These are phyloP conservation scores for Threskiornis aethiopicus DNA, from an alignment of 2,797 vertebrate species.

Conservation along the genomic window DNA sequence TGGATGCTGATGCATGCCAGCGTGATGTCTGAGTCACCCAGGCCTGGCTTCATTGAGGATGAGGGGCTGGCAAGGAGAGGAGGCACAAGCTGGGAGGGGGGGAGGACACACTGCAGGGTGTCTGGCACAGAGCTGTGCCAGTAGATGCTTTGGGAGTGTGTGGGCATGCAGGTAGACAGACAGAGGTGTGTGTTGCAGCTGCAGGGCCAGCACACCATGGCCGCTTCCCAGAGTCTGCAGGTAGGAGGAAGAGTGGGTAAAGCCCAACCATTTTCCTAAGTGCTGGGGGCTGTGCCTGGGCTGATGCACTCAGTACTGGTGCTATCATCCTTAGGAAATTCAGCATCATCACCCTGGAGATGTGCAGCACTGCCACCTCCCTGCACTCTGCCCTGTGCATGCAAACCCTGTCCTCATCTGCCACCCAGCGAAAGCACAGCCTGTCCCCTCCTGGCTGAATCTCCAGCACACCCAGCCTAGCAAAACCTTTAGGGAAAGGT, in stretches of 20 bases:
- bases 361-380: background rate
- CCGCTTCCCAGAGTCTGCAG: background rate
- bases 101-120: background rate
- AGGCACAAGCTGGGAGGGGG: too few species aligned
- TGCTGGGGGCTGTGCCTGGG: background rate
- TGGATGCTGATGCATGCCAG: background rate
- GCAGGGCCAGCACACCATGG: fast-evolving
- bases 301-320: background rate
- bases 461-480: background rate
- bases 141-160: background rate
- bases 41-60: background rate
- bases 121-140: background rate
- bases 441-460: background rate
- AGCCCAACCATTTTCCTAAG: background rate
- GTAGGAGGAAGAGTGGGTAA: background rate
- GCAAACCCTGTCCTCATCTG: background rate
- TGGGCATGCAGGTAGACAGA: background rate
- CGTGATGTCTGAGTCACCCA: background rate
- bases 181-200: background rate
- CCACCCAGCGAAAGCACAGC: background rate
- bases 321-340: background rate
- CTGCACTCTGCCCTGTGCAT: background rate
- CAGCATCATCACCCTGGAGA: background rate
- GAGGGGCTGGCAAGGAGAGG: background rate
- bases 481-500: background rate